Base-by-base conservation (phyloP, 2,888 invertebrate species). In the Drosophila hamatofila region DNA sequence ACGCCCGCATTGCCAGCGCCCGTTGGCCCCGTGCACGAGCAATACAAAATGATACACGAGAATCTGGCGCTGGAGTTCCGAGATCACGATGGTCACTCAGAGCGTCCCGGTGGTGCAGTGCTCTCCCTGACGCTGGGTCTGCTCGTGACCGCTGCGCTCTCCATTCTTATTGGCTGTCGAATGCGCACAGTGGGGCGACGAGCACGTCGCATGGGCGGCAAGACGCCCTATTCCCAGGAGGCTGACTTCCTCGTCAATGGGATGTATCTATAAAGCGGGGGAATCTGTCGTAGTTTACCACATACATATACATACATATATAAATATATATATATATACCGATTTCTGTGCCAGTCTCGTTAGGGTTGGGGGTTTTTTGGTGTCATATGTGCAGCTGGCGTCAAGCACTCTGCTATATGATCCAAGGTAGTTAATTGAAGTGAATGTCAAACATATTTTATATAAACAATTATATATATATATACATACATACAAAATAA, bases 181-280 rank as follows among this genome's bases (percentile, higher is more conserved):
- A 94, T 97, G 92, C 94, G 97, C 81, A 96, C 96, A 67, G 96
- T 97, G 21, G 90, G 92, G 7, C 94, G 97, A 80, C 94, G 96
- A 63, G 94, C 97, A 72, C 94, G 96, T 75, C 95, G 96, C 83
- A 59, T 92, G 72, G 96, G 96, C 54, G 96, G 96, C 68, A 96
- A 97, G 92, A 95, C 96, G 56, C 95, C 96, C 21, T 96, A 96
- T 91, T 96, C 97, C 37, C 97, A 98, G 92, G 98, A 98, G 93
- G 98, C 98, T 0, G 98, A 98, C 94, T 98, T 98, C 93, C 94
- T 99, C 88, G 98, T 99, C 85, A 98, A 99, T 93, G 98, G 98
- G 90, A 98, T 99, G 98, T 99, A 98, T 94, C 95, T 98, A 63
- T 92, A 91, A 88, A 66, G 37, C 25, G 25, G 18, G 18, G 42